Base-by-base conservation (phyloP, 1,140 invertebrate genomes). In the Cyclargus thomasi region DNA sequence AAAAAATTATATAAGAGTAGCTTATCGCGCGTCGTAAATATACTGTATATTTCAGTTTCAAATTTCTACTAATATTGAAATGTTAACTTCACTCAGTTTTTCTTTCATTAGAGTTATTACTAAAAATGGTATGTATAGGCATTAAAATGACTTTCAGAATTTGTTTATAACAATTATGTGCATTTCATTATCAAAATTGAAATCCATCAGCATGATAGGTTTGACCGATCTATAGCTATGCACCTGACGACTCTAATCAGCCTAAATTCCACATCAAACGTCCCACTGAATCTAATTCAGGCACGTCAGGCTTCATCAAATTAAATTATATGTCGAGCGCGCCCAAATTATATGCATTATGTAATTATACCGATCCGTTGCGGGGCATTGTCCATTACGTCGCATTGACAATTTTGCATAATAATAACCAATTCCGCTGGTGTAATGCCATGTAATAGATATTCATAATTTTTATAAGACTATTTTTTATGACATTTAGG, bases 211-310 rank as follows among this genome's bases (percentile, higher is more conserved):
- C 39, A 47, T 47, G 10, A 47, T 16, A 47, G 39, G 39, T 16
- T 14, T 47, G 39, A 14, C 14, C 2, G 14, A 2, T 14, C 14
- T 47, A 47, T 47, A 47, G 39, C 14, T 47, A 47, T 47, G 39
- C 14, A 47, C 11, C 11, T 47, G 39, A 47, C 39, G 39, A 47
- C 10, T 47, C 39, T 47, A 47, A 47, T 47, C 39, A 47, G 39
- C 39, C 39, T 47, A 47, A 47, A 47, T 47, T 47, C 39, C 39
- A 29, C 39, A 47, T 47, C 39, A 47, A 47, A 47, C 39, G 39
- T 47, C 39, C 39, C 29, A 29, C 29, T 47, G 39, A 47, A 47
- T 47, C 39, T 47, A 47, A 47, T 47, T 47, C 39, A 47, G 39
- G 10, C 39, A 47, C 39, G 39, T 47, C 39, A 47, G 39, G 39